phyloP scores from a whole-genome alignment of 2,113 vertebrate species.

The Brienomyrus longianalis region DNA sequence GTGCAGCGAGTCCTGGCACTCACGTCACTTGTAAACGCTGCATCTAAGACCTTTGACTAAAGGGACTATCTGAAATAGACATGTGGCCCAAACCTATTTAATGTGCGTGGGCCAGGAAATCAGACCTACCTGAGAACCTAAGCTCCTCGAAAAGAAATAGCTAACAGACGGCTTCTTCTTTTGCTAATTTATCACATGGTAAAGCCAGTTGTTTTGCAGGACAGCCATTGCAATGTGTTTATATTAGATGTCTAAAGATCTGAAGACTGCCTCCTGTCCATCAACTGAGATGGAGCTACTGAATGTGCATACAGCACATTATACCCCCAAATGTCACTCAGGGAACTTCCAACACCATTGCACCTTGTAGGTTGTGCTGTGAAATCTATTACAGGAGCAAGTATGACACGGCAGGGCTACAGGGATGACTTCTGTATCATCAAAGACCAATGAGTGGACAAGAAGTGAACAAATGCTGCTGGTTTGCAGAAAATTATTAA shows the following conservation, averaged over 20 bases:
- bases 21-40: slow-evolving; percentile 73
- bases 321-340: neutral
- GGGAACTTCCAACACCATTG: neutral
- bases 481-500: slow-evolving; percentile 27
- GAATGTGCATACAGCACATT: neutral
- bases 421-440: neutral
- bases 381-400: neutral
- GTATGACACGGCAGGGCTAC: neutral
- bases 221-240: slow-evolving; percentile 76
- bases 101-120: slow-evolving; percentile 63
- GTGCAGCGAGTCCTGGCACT: slow-evolving; percentile 66
- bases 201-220: slow-evolving; percentile 78
- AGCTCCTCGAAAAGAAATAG: slow-evolving; percentile 76
- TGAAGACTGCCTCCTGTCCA: slow-evolving; percentile 39
- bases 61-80: slow-evolving; percentile 73
- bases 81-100: slow-evolving; percentile 73
- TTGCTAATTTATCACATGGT: slow-evolving; percentile 75
- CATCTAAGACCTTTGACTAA: slow-evolving; percentile 68
- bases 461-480: neutral
- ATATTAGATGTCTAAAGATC: slow-evolving; percentile 59
- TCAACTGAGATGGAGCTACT: neutral
- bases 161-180: slow-evolving; percentile 89
- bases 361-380: neutral
- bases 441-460: neutral
- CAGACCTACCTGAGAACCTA: slow-evolving; percentile 73